Conservation (phyloP, 2,888 invertebrate species). For the Malthinus flaveolus region DNA sequence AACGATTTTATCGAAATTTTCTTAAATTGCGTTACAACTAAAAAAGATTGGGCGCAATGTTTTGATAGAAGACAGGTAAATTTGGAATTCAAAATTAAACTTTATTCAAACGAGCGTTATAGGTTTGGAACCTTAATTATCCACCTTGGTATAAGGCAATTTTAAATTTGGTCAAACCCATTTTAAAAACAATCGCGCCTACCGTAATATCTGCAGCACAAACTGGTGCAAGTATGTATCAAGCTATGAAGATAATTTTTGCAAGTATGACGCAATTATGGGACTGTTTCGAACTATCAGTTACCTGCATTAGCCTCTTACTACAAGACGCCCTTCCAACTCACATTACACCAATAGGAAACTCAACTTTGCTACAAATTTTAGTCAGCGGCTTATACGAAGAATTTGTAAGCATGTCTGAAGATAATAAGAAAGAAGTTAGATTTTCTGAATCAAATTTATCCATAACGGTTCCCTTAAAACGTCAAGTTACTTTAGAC, state of each 20-base stretch:
- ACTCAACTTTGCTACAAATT: conserved; percentile 73
- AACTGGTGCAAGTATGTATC: conserved; percentile 79
- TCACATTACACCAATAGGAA: conserved; percentile 69
- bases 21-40: conserved; percentile 62
- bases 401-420: conserved; percentile 62
- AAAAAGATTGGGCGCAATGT: conserved; percentile 69
- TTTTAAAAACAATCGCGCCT: conserved; percentile 66
- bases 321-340: conserved; percentile 73
- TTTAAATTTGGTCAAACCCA: conserved; percentile 64
- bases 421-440: conserved; percentile 40
- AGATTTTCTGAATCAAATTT: conserved; percentile 28
- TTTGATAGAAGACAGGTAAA: conserved; percentile 74
- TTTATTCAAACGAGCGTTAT: conserved; percentile 24
- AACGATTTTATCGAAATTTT: conserved; percentile 66
- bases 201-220: conserved; percentile 71
- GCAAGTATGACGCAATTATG: conserved; percentile 71
- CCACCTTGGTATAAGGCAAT: conserved; percentile 79
- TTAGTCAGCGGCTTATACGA: conserved; percentile 71
- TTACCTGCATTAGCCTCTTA: conserved; percentile 56
- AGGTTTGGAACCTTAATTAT: conserved; percentile 82
- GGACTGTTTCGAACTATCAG: conserved; percentile 67
- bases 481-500: conserved; percentile 13
- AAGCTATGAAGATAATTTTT: conserved; percentile 75
- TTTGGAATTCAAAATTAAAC: not conserved
- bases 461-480: conserved; percentile 7